Base-by-base conservation (phyloP, 2,888 invertebrate species). In the Macropis europaea region DNA sequence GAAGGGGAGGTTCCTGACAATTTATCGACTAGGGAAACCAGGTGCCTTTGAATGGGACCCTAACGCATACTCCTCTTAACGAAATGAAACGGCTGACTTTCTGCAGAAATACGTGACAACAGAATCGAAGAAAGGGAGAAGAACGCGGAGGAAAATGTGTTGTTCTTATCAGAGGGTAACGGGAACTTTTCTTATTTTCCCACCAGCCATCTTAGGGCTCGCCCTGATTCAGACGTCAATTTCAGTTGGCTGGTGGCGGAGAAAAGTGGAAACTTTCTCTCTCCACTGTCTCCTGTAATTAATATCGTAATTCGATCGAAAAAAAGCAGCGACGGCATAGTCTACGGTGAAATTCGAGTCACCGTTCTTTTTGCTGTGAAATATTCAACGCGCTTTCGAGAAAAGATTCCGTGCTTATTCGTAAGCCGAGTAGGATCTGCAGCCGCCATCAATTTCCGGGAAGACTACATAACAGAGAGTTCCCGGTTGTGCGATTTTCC, bases 1-100 rank as follows among this genome's bases (percentile, higher is more conserved):
- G 28, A 17, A 30, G 24, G 19, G 42, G 66, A n/a, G 30, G 32
- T 36, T 36, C 11, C 67, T 28, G 66, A 73, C 76, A 72, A 84
- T 85, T 86, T 84, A 86, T 87, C 82, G 85, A 84, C 77, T 62
- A 38, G 63, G 48, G 74, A 74, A 81, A 83, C 82, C 82, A 82
- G 85, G 82, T 84, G 84, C 78, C 79, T 82, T 77, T 76, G 64
- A 69, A 69, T 69, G 66, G 70, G 67, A 53, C 64, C 74, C 59
- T 28, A 50, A 71, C 66, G 76, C 70, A 42, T 62, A 36, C 59
- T 66, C 45, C 83, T 79, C 60, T 77, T 79, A 77, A 74, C 71
- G 69, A 81, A 82, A 81, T 81, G 76, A 76, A 82, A 76, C 73
- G 64, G 48, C 61, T 66, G 76, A 73, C 64, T 82, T 83, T 76